Percentiles rank a stretch among this genome's conserved stretches.
phyloP scores from a whole-genome alignment of 2,888 invertebrate species.

The Cantharis flavilabris region DNA sequence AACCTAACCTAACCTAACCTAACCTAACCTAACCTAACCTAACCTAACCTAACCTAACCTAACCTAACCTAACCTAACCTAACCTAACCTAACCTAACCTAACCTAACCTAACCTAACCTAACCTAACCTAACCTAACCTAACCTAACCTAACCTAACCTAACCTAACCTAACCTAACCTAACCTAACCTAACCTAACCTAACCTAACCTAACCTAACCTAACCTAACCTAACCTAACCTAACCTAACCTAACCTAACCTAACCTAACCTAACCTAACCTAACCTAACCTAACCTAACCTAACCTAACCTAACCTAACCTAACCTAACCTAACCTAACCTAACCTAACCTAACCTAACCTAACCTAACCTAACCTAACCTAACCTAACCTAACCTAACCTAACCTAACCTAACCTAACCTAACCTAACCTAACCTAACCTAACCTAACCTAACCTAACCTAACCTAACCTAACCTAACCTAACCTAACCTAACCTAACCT shows the following conservation, averaged over 20 bases:
- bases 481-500: constrained; percentile 33
- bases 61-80: constrained; percentile 21
- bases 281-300: neutral
- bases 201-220: too few species aligned
- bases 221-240: neutral
- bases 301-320: neutral
- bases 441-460: constrained; percentile 34
- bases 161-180: neutral
- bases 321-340: neutral
- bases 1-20: constrained; percentile 31
- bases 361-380: constrained; percentile 4
- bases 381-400: constrained; percentile 31
- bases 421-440: constrained; percentile 33
- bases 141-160: neutral
- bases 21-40: constrained; percentile 26
- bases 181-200: neutral
- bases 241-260: neutral
- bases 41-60: constrained; percentile 25
- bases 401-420: constrained; percentile 29
- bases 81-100: neutral
- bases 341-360: neutral
- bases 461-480: constrained; percentile 34
- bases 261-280: neutral
- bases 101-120: constrained; percentile 26
- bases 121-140: constrained; percentile 21